These are phyloP conservation scores for Scaptomyza graminum DNA, from an alignment of 1,140 invertebrate genomes.

Conservation along the genomic window DNA sequence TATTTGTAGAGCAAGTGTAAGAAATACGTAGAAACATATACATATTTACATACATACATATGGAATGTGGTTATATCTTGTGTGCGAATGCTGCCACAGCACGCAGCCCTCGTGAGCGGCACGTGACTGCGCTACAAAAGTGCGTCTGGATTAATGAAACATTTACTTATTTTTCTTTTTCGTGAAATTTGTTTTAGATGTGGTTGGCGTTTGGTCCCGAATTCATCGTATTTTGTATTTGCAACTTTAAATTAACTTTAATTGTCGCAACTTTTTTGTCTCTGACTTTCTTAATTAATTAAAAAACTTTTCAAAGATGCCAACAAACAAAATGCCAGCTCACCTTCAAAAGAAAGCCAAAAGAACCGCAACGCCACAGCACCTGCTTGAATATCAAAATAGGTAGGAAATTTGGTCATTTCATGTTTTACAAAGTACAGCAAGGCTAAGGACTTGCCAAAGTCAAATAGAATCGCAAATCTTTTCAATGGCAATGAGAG, in stretches of 20 bases:
- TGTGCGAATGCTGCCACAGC: conserved; percentile 52
- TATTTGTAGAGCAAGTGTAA: conserved; percentile 75
- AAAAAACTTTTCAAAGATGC: conserved; percentile 67
- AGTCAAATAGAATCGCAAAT: conserved; percentile 62
- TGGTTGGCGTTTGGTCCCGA: conserved; percentile 37
- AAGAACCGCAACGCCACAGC: conserved; percentile 6
- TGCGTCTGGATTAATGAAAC: conserved; percentile 65
- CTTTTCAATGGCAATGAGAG: conserved; percentile 61
- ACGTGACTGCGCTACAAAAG: conserved; percentile 71
- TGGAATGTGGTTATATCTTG: conserved; percentile 36
- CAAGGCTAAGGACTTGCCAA: conserved; percentile 64
- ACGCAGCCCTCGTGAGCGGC: conserved; percentile 39
- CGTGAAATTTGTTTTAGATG: conserved; percentile 59
- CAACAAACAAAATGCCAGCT: conserved; percentile 61
- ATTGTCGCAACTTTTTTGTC: conserved; percentile 68
- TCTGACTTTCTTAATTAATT: conserved; percentile 73
- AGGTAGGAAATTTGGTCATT: conserved; percentile 37
- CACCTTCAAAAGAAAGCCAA: conserved; percentile 42
- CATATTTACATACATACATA: conserved; percentile 10
- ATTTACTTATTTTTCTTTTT: conserved; percentile 40
- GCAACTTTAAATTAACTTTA: conserved; percentile 68
- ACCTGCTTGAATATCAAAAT: conserved; percentile 29
- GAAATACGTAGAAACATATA: conserved; percentile 42
- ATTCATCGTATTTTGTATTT: conserved; percentile 7
- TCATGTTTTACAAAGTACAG: conserved; percentile 36